phyloP scores from a whole-genome alignment of 2,888 invertebrate genomes.

The Amiota mariae region DNA sequence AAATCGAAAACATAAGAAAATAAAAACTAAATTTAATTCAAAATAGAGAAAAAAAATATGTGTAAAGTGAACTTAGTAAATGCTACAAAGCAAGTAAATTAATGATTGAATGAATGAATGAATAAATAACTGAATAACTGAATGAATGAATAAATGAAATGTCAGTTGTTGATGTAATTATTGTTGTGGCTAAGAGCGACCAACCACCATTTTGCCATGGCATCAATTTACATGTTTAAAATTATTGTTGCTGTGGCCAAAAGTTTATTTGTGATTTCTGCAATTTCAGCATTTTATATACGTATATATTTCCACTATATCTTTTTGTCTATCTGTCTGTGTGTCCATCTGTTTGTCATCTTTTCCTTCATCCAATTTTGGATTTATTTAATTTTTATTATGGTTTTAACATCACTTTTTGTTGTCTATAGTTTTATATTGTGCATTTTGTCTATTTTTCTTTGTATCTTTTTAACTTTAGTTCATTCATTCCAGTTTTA shows the following conservation, averaged over 20 bases:
- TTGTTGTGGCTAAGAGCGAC: neutral
- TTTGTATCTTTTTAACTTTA: slow-evolving; percentile 42
- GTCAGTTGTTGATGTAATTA: neutral
- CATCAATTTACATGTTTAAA: slow-evolving; percentile 49
- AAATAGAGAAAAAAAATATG: slow-evolving; percentile 33
- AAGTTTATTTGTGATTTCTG: slow-evolving; percentile 32
- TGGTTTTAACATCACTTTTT: neutral
- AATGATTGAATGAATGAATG: neutral
- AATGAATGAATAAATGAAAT: slow-evolving; percentile 15
- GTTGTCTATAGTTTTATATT: slow-evolving; percentile 8
- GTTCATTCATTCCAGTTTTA: slow-evolving; percentile 47
- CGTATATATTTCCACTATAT: slow-evolving; percentile 22
- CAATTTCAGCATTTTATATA: slow-evolving; percentile 50
- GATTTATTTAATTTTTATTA: slow-evolving; percentile 9
- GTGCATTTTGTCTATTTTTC: neutral
- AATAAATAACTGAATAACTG: neutral
- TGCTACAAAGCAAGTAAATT: slow-evolving; percentile 40
- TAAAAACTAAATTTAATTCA: slow-evolving; percentile 10
- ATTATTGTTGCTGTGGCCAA: slow-evolving; percentile 25
- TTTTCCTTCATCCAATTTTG: neutral
- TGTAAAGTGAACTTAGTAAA: slow-evolving; percentile 31
- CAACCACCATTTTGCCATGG: slow-evolving; percentile 49
- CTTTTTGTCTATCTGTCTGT: neutral
- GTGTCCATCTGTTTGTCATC: neutral
- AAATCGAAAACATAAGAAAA: slow-evolving; percentile 27